Percentiles rank a stretch among this genome's conserved stretches.
Evolutionary conservation across 2,888 invertebrate genomes (phyloP).

Genomic region (Stratiomys singularior): DNA sequence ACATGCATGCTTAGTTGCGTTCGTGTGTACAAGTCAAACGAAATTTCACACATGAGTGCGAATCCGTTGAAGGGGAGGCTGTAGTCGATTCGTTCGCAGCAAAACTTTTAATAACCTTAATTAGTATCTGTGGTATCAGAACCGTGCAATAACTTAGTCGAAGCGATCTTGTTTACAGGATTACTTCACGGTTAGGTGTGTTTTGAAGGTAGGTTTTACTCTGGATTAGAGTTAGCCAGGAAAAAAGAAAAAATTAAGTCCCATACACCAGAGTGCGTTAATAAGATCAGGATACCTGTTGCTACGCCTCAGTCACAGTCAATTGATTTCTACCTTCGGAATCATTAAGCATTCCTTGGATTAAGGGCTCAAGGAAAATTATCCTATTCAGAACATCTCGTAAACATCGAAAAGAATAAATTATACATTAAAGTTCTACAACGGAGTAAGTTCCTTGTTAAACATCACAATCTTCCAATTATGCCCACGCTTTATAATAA

Average conservation of each 20-base stretch:
- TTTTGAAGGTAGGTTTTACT: too few species aligned
- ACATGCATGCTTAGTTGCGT: not conserved
- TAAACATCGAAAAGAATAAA: not conserved
- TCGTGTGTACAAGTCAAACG: not conserved
- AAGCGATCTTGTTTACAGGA: not conserved
- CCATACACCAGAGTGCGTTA: too few species aligned
- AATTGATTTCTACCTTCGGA: too few species aligned
- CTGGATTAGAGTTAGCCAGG: too few species aligned
- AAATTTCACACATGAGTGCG: too few species aligned
- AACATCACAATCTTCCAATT: not conserved
- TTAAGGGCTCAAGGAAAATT: too few species aligned
- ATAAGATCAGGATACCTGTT: too few species aligned
- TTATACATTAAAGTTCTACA: not conserved
- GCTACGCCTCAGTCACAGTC: too few species aligned
- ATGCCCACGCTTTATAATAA: not conserved
- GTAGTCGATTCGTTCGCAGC: too few species aligned
- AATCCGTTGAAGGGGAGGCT: too few species aligned
- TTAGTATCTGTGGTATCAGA: not conserved
- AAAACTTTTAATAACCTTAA: not conserved
- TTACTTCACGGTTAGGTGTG: not conserved
- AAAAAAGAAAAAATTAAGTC: too few species aligned
- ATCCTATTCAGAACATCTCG: not conserved
- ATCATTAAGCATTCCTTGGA: too few species aligned
- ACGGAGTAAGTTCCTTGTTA: not conserved
- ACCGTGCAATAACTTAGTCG: not conserved